Conservation (phyloP, 2,797 vertebrate genomes). For the Momotus momota region DNA sequence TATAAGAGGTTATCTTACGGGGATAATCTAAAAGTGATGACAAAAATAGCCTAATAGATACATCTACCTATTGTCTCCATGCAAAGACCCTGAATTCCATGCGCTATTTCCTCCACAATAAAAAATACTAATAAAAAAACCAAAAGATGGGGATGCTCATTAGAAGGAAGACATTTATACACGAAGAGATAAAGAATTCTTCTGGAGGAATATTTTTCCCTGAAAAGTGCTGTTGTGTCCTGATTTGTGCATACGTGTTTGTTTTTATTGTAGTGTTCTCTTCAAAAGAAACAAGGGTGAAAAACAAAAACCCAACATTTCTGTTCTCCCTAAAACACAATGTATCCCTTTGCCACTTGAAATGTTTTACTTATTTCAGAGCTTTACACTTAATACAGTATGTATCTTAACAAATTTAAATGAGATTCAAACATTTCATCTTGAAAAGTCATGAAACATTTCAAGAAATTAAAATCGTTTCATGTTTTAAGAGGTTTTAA, state of each 20-base stretch:
- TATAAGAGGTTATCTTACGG: accelerated
- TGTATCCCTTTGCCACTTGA: background rate
- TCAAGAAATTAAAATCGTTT: background rate
- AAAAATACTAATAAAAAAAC: background rate
- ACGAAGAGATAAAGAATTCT: background rate
- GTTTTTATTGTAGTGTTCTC: background rate
- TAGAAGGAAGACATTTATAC: background rate
- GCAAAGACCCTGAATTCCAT: background rate
- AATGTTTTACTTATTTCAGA: background rate
- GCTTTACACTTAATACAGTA: background rate
- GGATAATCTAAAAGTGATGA: background rate
- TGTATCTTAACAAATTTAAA: background rate
- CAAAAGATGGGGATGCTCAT: background rate
- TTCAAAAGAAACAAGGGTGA: background rate
- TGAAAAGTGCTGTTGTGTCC: background rate
- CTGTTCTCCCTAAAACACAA: background rate
- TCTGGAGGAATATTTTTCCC: background rate
- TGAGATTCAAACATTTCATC: background rate
- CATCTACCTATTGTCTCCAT: background rate
- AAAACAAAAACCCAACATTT: background rate
- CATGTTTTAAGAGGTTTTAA: background rate
- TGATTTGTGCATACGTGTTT: background rate
- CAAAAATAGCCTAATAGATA: background rate
- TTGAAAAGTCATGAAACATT: background rate
- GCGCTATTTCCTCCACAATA: background rate